Evolutionary conservation across 2,113 vertebrate species (phyloP), one percentile per base, ranked within the genome.

Genomic region (Ramphastos sulfuratus): DNA sequence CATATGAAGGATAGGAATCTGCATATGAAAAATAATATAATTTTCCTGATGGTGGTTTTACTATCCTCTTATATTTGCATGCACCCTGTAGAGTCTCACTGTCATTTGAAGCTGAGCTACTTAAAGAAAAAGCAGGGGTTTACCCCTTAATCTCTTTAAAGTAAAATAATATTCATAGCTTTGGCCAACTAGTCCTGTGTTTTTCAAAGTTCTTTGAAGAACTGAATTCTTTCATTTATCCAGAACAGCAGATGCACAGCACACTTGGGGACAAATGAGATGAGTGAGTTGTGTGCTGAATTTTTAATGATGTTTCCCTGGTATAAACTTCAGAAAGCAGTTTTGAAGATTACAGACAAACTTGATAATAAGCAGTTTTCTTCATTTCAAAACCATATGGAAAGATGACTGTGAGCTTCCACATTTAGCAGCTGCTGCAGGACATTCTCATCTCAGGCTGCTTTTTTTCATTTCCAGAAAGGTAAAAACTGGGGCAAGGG

Each of bases 261-360:
- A n/a, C 39, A 94, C 81, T 94, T 92, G 67, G 94, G 85, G 81
- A 96, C 88, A 95, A 96, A 95, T 82, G 64, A 94, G 66, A 96
- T 81, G 86, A 96, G 55, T 75, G 94, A 96, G 77, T 86, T 96
- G 31, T 93, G 46, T 59, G 82, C 20, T 95, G 95, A 96, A 96
- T 95, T 89, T 95, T 96, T 97, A 97, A 97, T 96, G 30, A 93
- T 85, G 7, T 82, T 96, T 96, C 82, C 48, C 30, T 90, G 35
- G 39, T 92, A 93, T 52, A 92, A 54, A 91, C 71, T 97, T 97
- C 90, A 96, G 85, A 97, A 92, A 42, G 8, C 30, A 92, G 55
- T 95, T 96, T 69, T 97, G 67, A 96, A 96, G 94, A 95, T 95
- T 93, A 85, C 50, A 82, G 90, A 73, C 42, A 64, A 88, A 73